Conservation (phyloP, 2,797 vertebrate species). For the Manis crassicaudata region DNA sequence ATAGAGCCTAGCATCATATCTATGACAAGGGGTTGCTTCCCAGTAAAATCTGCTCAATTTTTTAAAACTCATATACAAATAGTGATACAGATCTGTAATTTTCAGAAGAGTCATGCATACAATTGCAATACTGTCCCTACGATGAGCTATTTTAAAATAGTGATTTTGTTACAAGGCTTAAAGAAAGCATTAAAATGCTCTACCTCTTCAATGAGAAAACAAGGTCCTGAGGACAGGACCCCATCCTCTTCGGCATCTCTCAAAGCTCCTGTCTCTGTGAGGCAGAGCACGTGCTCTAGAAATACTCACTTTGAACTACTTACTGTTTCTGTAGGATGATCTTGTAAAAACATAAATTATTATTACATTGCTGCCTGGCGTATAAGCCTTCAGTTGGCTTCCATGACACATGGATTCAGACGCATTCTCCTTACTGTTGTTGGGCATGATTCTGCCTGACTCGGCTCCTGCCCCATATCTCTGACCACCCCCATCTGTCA, state of each 20-base stretch:
- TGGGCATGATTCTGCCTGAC: neutral
- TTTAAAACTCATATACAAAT: neutral
- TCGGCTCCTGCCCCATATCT: neutral
- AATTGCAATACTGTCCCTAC: neutral
- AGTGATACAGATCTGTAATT: neutral
- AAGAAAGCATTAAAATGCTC: neutral
- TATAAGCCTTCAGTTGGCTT: neutral
- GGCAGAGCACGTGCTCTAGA: neutral
- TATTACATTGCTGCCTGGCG: neutral
- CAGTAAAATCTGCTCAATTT: neutral
- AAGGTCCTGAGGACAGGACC: neutral
- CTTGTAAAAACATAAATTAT: neutral
- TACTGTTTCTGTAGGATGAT: neutral
- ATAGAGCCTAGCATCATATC: neutral
- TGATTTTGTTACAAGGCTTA: neutral
- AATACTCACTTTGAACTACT: neutral
- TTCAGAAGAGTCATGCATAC: neutral
- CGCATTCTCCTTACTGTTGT: neutral
- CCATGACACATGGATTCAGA: neutral
- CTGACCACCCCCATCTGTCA: neutral
- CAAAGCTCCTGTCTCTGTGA: neutral
- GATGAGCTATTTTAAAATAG: neutral
- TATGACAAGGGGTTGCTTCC: neutral
- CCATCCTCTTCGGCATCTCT: neutral
- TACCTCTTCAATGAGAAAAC: neutral